Conservation (phyloP, 2,888 invertebrate genomes). For the Polyommatus icarus region DNA sequence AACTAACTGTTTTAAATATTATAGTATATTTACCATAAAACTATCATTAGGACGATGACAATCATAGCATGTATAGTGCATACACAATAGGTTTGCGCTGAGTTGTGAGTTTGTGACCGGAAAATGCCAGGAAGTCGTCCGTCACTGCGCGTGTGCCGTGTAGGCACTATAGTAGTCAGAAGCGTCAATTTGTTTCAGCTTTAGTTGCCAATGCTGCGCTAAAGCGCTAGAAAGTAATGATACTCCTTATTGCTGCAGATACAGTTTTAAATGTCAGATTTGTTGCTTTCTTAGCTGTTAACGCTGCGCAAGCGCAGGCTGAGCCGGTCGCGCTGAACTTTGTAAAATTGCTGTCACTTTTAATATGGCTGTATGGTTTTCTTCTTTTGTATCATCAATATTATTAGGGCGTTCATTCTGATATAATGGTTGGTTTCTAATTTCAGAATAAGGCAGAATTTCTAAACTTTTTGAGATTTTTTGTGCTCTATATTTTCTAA, state of each 20-base stretch:
- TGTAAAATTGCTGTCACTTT: neutral
- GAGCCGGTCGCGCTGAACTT: neutral
- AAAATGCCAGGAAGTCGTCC: conserved; percentile 61
- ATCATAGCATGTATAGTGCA: conserved; percentile 15
- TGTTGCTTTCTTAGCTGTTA: neutral
- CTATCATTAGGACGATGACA: neutral
- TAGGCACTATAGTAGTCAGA: neutral
- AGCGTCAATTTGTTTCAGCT: neutral
- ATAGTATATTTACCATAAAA: conserved; percentile 11
- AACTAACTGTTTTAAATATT: neutral
- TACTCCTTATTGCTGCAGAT: neutral
- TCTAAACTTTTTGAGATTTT: neutral
- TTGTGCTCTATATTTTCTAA: neutral
- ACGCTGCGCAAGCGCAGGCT: neutral
- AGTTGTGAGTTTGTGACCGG: conserved; percentile 49
- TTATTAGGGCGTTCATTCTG: too few species aligned
- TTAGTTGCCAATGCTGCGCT: neutral
- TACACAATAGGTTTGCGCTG: conserved; percentile 41
- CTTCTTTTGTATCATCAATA: too few species aligned
- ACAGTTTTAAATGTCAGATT: neutral
- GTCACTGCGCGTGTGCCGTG: conserved; percentile 44
- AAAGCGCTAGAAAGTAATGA: neutral
- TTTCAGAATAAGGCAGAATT: neutral
- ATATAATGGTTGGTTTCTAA: too few species aligned
- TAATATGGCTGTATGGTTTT: neutral